A percentile compares a stretch with the other conserved stretches of the same genome.
Evolutionary conservation across 2,113 vertebrate species (phyloP).

Genomic region (Gymnocephalus cernua): DNA sequence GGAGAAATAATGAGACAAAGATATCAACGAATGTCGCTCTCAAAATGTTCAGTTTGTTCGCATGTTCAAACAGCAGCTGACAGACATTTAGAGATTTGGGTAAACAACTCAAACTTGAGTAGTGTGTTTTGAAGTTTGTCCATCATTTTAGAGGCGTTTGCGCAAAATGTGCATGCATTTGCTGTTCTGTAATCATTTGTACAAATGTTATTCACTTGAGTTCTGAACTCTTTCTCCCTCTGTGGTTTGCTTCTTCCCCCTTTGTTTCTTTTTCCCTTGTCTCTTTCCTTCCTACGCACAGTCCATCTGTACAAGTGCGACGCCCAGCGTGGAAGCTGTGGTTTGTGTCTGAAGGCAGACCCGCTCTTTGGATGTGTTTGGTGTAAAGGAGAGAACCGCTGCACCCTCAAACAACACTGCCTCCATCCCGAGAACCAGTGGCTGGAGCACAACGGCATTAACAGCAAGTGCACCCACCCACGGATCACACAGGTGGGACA

Average conservation of each 20-base stretch:
- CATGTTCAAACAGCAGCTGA: slow-evolving; percentile 27
- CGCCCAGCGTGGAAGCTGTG: slow-evolving; percentile 95
- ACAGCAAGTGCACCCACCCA: slow-evolving; percentile 97
- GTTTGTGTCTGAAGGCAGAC: slow-evolving; percentile 96
- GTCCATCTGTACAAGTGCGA: slow-evolving; percentile 98
- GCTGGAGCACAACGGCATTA: slow-evolving; percentile 92
- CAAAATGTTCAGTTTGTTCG: slow-evolving; percentile 30
- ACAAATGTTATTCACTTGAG: slow-evolving; percentile 8
- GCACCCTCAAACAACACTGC: slow-evolving; percentile 96
- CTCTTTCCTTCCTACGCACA: slow-evolving; percentile 64
- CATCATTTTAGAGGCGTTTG: slow-evolving; percentile 22
- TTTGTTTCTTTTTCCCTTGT: neutral
- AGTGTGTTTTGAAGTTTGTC: slow-evolving; percentile 29
- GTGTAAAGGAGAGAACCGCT: slow-evolving; percentile 94
- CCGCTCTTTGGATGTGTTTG: slow-evolving; percentile 95
- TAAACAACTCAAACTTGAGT: slow-evolving; percentile 26
- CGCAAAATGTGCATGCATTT: slow-evolving; percentile 31
- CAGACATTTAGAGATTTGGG: slow-evolving; percentile 11
- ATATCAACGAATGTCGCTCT: slow-evolving; percentile 27
- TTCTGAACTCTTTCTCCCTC: neutral
- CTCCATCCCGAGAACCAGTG: slow-evolving; percentile 90
- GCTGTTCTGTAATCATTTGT: slow-evolving; percentile 23
- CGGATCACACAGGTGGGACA: slow-evolving; percentile 94
- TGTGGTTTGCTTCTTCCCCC: neutral
- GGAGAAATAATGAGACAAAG: slow-evolving; percentile 61